A percentile compares a stretch with the other conserved stretches of the same genome.
Conservation (phyloP, 2,888 invertebrate species). For the Melieria crassipennis region DNA sequence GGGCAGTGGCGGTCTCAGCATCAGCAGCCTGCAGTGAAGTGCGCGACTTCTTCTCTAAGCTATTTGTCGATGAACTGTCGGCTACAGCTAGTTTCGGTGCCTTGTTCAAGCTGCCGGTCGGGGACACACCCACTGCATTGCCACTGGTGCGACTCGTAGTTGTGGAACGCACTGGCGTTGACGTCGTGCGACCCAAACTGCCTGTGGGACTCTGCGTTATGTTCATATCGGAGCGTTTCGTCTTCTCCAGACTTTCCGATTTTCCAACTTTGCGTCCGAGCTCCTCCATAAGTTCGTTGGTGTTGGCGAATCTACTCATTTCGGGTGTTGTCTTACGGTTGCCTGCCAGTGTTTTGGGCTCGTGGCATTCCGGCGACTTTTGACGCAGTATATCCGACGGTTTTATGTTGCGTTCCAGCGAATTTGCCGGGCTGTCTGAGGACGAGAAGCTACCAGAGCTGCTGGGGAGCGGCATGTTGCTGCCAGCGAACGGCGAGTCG, state of each 20-base stretch:
- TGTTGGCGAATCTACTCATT: slow-evolving; percentile 58
- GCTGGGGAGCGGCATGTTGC: slow-evolving; percentile 55
- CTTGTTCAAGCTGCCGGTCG: slow-evolving; percentile 63
- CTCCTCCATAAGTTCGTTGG: slow-evolving; percentile 63
- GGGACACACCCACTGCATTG: slow-evolving; percentile 56
- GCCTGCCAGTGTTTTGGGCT: slow-evolving; percentile 58
- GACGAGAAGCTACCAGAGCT: slow-evolving; percentile 54
- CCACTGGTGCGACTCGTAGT: slow-evolving; percentile 43
- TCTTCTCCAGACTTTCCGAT: slow-evolving; percentile 63
- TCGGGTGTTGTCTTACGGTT: slow-evolving; percentile 65
- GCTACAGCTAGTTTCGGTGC: slow-evolving; percentile 52
- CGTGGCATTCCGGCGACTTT: slow-evolving; percentile 64
- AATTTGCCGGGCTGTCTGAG: slow-evolving; percentile 61
- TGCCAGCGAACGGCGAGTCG: slow-evolving; percentile 56
- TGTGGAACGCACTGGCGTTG: slow-evolving; percentile 49
- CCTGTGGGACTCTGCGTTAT: slow-evolving; percentile 59
- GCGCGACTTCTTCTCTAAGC: slow-evolving; percentile 61
- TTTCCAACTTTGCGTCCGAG: slow-evolving; percentile 64
- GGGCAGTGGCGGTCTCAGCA: slow-evolving; percentile 50
- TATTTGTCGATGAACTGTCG: slow-evolving; percentile 60
- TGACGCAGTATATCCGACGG: slow-evolving; percentile 66
- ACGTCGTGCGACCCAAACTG: slow-evolving; percentile 62
- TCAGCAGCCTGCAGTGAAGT: slow-evolving; percentile 54
- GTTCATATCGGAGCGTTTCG: slow-evolving; percentile 55
- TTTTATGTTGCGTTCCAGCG: slow-evolving; percentile 65